Evolutionary conservation across 1,140 invertebrate genomes (phyloP), one percentile per base, ranked within the genome.

Genomic region (Archivesica marissinica): DNA sequence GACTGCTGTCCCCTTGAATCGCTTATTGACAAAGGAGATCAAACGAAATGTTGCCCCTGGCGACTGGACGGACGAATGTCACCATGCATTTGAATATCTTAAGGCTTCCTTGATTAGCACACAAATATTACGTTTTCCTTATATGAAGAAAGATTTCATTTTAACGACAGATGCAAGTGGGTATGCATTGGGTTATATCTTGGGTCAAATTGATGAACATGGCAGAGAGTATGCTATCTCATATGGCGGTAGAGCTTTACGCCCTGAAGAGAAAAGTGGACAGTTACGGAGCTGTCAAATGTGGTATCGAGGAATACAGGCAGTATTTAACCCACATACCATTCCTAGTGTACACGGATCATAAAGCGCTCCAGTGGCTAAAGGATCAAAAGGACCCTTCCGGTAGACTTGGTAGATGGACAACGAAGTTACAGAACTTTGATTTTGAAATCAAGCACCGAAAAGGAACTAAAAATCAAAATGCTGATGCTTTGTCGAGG

Each of bases 11-110:
- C 87, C 93, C 54, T 86, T 95, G 33, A 85, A 92, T 13, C 79
- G 92, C 6, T 85, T 95, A n/a, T 77, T 93, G 41, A 3, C 35
- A 25, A 94, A 95, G 86, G 88, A 94, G 50, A 33, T 38, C 3
- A 83, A 61, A 77, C 86, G 83, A n/a, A n/a, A n/a, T n/a, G n/a
- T n/a, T n/a, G n/a, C n/a, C n/a, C n/a, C n/a, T n/a, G n/a, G n/a
- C 50, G 33, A 56, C 33, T 90, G 88, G 89, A 59, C 76, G 39
- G 17, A 76, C 39, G 70, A 76, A 28, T 74, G 70, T 59, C 30
- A 87, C 28, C 50, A 41, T 15, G 54, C 88, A 23, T 89, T 90
- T 79, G 47, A 88, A 11, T 79, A 50, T 25, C 39, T 89, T 9
- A 90, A 88, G 72, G 4, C 47, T 23, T 25, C n/a, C 1, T 72